These are phyloP conservation scores for Castor canadensis DNA, from an alignment of 2,113 vertebrate species.

Conservation along the genomic window DNA sequence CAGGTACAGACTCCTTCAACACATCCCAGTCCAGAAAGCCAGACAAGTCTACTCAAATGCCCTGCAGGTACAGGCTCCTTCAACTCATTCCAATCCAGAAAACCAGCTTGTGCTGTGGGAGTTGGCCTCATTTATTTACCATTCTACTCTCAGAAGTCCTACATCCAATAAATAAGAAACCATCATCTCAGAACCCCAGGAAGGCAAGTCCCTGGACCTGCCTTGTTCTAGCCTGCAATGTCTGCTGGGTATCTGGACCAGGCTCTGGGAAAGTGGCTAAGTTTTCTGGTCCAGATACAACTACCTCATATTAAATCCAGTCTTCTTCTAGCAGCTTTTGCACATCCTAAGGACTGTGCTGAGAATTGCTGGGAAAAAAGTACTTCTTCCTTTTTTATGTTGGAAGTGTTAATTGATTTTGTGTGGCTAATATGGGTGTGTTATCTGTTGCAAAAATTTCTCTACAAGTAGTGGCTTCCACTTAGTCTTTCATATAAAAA, in stretches of 20 bases:
- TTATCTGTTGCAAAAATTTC: neutral
- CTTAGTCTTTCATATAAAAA: neutral
- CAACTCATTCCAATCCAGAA: too few species aligned
- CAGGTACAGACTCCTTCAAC: neutral
- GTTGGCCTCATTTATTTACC: neutral
- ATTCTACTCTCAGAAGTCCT: neutral
- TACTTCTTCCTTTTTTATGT: neutral
- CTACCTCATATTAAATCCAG: neutral
- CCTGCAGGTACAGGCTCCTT: neutral
- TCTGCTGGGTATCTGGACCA: neutral
- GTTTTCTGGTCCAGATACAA: neutral
- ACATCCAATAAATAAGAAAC: neutral
- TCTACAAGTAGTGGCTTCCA: neutral
- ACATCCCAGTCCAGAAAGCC: neutral
- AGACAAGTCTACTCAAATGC: neutral
- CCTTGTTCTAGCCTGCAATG: neutral
- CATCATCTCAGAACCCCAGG: neutral
- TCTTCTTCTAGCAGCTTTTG: neutral
- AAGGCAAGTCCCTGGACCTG: neutral
- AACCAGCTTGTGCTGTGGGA: neutral
- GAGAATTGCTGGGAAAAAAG: neutral
- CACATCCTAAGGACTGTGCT: neutral
- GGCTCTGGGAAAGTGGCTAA: neutral
- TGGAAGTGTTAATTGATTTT: neutral
- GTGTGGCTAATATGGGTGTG: neutral